A percentile compares a stretch with the other conserved stretches of the same genome.
Evolutionary conservation across 2,888 invertebrate genomes (phyloP).

Genomic region (Melinaea menophilus): DNA sequence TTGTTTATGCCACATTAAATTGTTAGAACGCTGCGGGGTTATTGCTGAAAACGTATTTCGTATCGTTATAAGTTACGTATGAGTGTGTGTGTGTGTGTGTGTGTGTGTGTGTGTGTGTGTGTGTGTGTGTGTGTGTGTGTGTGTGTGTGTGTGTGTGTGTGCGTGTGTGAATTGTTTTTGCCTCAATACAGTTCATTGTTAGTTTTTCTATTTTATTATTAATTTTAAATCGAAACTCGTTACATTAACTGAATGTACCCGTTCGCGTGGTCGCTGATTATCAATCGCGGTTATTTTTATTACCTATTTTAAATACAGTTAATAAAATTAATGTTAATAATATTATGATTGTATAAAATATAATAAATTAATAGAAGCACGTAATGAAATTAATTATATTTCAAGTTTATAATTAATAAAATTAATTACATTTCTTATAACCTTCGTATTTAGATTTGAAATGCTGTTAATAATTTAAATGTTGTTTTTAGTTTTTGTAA

Average conservation of each 20-base stretch:
- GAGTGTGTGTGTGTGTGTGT: conserved; percentile 49
- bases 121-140: conserved; percentile 35
- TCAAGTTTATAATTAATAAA: too few relatives aligned
- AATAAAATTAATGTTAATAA: conserved; percentile 2
- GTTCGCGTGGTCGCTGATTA: conserved; percentile 13
- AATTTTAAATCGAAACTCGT: conserved; percentile 3
- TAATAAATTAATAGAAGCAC: too few relatives aligned
- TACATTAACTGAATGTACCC: conserved; percentile 11
- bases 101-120: too few relatives aligned
- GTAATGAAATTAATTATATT: too few relatives aligned
- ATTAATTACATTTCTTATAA: too few relatives aligned
- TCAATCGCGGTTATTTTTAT: conserved; percentile 14
- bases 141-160: conserved; percentile 41
- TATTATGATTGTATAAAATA: too few relatives aligned
- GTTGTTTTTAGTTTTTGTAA: too few relatives aligned
- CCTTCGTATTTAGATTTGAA: too few relatives aligned
- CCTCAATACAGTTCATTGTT: too few relatives aligned
- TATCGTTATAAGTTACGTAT: conserved; percentile 59
- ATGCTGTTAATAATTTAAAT: too few relatives aligned
- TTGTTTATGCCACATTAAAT: conserved; percentile 76
- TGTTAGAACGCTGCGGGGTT: conserved; percentile 74
- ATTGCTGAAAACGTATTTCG: conserved; percentile 76
- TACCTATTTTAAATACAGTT: conserved; percentile 6
- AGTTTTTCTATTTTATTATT: conserved; percentile 49
- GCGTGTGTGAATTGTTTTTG: too few relatives aligned